A percentile compares a stretch with the other conserved stretches of the same genome.
phyloP scores from a whole-genome alignment of 2,888 invertebrate species.

The Xanthorhoe spadicearia region DNA sequence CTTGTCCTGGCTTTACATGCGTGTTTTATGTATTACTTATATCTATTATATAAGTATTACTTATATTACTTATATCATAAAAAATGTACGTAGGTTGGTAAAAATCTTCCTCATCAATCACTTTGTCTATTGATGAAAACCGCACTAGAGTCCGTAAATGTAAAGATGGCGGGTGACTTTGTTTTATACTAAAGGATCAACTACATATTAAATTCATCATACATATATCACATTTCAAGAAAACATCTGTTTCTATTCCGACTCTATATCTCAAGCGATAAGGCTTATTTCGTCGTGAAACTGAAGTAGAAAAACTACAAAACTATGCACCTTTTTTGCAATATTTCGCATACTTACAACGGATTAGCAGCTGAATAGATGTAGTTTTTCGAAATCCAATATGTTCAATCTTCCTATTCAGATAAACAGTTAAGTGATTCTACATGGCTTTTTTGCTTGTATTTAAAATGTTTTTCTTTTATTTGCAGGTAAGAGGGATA shows the following conservation, averaged over 20 bases:
- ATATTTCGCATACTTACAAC: constrained; percentile 28
- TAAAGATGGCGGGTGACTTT: too few relatives aligned
- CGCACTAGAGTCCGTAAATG: too few relatives aligned
- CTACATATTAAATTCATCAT: too few relatives aligned
- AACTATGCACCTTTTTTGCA: constrained; percentile 10
- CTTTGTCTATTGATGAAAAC: too few relatives aligned
- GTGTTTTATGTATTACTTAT: too few relatives aligned
- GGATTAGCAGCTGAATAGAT: constrained; percentile 47
- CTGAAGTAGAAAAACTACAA: neutral
- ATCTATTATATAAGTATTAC: too few relatives aligned
- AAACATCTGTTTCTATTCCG: neutral
- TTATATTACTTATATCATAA: too few relatives aligned
- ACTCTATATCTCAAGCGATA: constrained; percentile 2
- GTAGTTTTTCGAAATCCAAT: constrained; percentile 46
- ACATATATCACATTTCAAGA: too few relatives aligned
- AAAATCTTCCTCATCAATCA: too few relatives aligned
- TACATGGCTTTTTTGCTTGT: constrained; percentile 44
- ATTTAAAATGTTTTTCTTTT: constrained; percentile 48
- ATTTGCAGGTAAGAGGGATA: constrained; percentile 60
- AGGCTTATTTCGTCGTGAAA: neutral
- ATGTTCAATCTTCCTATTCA: constrained; percentile 52
- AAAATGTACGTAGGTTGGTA: too few relatives aligned
- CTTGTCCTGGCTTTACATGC: too few relatives aligned
- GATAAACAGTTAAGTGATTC: constrained; percentile 56
- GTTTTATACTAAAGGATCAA: too few relatives aligned